Base-by-base conservation (phyloP, 2,888 invertebrate genomes). In the Lamellibrachia satsuma region DNA sequence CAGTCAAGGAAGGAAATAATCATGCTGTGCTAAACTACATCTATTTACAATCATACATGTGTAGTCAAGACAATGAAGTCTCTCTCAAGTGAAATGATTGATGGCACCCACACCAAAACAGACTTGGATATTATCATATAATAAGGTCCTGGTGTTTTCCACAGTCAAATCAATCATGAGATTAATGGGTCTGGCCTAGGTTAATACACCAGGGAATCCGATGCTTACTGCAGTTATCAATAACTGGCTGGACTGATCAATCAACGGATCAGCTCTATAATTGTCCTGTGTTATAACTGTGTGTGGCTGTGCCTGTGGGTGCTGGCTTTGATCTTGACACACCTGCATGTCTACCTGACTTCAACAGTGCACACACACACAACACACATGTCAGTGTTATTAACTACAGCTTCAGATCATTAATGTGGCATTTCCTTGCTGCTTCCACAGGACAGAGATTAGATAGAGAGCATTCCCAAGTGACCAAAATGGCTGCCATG, bases 171-270 rank as follows among this genome's bases (percentile, higher is more conserved):
- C 75, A 75, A 75, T 75, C 75, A 75, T 75, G 75, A 75, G 75
- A 75, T 75, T 75, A 75, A 75, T 75, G 75, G 75, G 75, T 75
- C 75, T 75, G 75, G 75, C 75, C 75, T 75, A 75, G 75, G 75
- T 75, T 15, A 75, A 75, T 75, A 75, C 75, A 75, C 75, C 15
- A 75, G 15, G 75, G 75, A 75, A 75, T 75, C n/a, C 22, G 75
- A 15, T 75, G 75, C 75, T 75, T 75, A 75, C 75, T 6, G 75
- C 75, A 22, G 75, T 75, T 75, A 75, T 75, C 75, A 75, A 75
- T 75, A 75, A 75, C 75, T 11, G 39, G 39, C 39, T 75, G 75
- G n/a, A n/a, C 75, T 75, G 75, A 75, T 75, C 75, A 75, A 75
- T 75, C 75, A 75, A n/a, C 6, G 75, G 75, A 75, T 75, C 75